Evolutionary conservation across 2,888 invertebrate species (phyloP).

Genomic region (Barypeithes pellucidus): DNA sequence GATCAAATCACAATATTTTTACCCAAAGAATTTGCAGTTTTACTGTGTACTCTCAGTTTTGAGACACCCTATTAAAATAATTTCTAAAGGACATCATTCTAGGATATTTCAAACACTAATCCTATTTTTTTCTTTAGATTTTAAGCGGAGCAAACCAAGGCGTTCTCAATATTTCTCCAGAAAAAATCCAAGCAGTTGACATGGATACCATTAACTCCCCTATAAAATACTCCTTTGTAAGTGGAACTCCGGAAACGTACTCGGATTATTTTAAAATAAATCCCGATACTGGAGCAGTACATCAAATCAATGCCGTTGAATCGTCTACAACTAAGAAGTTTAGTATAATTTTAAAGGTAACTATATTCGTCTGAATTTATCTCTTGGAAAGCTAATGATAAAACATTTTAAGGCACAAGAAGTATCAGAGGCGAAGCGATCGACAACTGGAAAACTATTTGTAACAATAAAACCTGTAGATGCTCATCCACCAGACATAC

Average conservation of each 20-base stretch:
- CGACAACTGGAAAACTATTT: constrained; percentile 86
- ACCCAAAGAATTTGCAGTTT: no score
- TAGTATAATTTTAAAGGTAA: constrained; percentile 85
- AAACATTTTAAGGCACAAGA: constrained; percentile 79
- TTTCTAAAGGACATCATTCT: no score
- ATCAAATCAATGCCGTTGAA: constrained; percentile 87
- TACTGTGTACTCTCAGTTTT: no score
- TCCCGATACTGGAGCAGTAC: constrained; percentile 84
- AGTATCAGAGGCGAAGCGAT: constrained; percentile 83
- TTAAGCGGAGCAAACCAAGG: constrained; percentile 89
- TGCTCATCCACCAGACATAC: constrained; percentile 87
- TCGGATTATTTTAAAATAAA: constrained; percentile 89
- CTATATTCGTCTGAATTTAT: no score
- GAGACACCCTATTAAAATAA: no score
- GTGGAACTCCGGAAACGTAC: constrained; percentile 85
- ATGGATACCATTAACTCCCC: constrained; percentile 90
- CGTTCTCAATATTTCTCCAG: constrained; percentile 86
- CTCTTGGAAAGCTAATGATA: background rate
- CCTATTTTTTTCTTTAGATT: constrained; percentile 74
- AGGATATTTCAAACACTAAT: no score
- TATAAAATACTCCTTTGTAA: constrained; percentile 87
- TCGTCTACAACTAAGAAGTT: constrained; percentile 85
- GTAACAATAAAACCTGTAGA: constrained; percentile 91
- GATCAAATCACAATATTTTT: no score
- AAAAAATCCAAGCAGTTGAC: constrained; percentile 92